Base-by-base conservation (phyloP, 2,113 vertebrate genomes). In the Protomyctophum bolini region DNA sequence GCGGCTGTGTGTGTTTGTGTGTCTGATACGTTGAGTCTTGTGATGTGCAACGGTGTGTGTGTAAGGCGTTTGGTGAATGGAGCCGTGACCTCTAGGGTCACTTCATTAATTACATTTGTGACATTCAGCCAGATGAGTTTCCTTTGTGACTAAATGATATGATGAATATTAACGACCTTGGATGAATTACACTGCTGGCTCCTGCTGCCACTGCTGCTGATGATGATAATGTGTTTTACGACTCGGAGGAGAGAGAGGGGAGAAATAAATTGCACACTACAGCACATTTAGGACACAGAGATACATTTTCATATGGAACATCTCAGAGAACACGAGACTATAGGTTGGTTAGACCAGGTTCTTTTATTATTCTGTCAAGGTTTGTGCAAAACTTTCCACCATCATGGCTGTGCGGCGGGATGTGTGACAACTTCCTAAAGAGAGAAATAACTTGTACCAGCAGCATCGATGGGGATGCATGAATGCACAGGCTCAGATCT, bases 91-190 rank as follows among this genome's bases (percentile, higher is more conserved):
- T 87, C 90, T 80, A 60, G 86, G 87, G 93, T 91, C 91, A 91
- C 88, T 91, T 92, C 90, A 92, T 93, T 94, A 93, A 94, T 93
- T 93, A 94, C 91, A 92, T 92, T 88, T 91, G 88, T 92, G 91
- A 93, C 93, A 92, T 93, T 91, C 92, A 92, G 89, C 91, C 88
- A 92, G 91, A 94, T 93, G 91, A 94, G 91, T 94, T 94, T 94
- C 92, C 90, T 94, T 92, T 91, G 91, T 92, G 91, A 91, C 91
- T 89, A 90, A 92, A 93, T 90, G 89, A 92, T 93, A 94, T 93
- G 91, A 93, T 92, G 91, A 93, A 93, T 92, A 93, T 92, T 92
- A 93, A 92, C 90, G 82, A 91, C 90, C 89, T 88, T 65, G 68
- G 91, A 90, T 90, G 90, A 92, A 92, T 92, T 90, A 86, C 87